Evolutionary conservation across 1,140 invertebrate genomes (phyloP).

Genomic region (Aphaenogaster rudis): DNA sequence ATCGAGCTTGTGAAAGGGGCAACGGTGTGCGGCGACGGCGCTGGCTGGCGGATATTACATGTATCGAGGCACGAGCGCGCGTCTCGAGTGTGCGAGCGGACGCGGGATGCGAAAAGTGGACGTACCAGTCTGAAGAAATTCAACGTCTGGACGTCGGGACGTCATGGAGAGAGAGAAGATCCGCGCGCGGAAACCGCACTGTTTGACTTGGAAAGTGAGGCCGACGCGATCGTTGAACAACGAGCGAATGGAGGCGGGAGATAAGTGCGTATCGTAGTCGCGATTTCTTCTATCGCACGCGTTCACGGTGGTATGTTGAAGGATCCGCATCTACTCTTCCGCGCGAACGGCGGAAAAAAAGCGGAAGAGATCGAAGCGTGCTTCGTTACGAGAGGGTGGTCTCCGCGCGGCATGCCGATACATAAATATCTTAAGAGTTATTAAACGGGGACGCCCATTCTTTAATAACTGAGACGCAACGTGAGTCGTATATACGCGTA

Average conservation of each 20-base stretch:
- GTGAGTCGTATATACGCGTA: slow-evolving; percentile 15
- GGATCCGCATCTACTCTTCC: slow-evolving; percentile 26
- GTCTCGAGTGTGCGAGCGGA: slow-evolving; percentile 52
- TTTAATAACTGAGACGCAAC: slow-evolving; percentile 76
- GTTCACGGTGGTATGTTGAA: background rate
- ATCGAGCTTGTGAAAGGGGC: slow-evolving; percentile 62
- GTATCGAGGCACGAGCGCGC: slow-evolving; percentile 51
- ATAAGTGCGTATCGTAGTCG: slow-evolving; percentile 35
- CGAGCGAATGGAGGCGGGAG: background rate
- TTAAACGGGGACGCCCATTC: slow-evolving; percentile 72
- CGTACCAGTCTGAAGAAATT: slow-evolving; percentile 28
- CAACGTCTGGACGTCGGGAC: slow-evolving; percentile 33
- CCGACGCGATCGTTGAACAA: background rate
- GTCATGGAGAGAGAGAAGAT: slow-evolving; percentile 8
- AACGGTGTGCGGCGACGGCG: slow-evolving; percentile 36
- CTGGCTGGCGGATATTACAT: slow-evolving; percentile 35
- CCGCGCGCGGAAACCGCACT: slow-evolving; percentile 21
- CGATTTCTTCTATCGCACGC: slow-evolving; percentile 19
- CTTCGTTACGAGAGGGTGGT: slow-evolving; percentile 60
- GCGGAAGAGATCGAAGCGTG: slow-evolving; percentile 32
- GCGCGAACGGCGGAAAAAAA: background rate
- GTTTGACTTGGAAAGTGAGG: slow-evolving; percentile 55
- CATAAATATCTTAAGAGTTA: slow-evolving; percentile 75
- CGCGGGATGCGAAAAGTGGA: slow-evolving; percentile 47
- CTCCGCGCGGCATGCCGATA: slow-evolving; percentile 72